Evolutionary conservation across 2,113 vertebrate genomes (phyloP).

Genomic region (Menidia beryllina): DNA sequence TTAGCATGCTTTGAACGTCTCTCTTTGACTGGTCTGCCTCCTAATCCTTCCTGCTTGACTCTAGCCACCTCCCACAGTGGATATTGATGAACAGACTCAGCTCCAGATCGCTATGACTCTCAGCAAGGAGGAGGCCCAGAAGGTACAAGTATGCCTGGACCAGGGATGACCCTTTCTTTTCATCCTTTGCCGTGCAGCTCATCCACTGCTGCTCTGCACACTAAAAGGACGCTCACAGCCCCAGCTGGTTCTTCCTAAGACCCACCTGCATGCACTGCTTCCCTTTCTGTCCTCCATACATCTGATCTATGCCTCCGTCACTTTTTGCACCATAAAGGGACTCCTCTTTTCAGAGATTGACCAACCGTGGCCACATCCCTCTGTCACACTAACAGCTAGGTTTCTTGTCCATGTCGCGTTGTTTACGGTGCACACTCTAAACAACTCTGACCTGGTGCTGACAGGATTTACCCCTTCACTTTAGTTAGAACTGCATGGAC

Average conservation of each 20-base stretch:
- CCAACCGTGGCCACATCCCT: conserved; percentile 26
- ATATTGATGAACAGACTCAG: conserved; percentile 93
- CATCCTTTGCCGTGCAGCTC: conserved; percentile 15
- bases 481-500: conserved; percentile 52
- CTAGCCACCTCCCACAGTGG: conserved; percentile 77
- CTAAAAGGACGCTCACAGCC: conserved; percentile 22
- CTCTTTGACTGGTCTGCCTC: conserved; percentile 36
- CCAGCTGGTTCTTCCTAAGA: conserved; percentile 14
- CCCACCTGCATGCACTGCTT: conserved; percentile 49
- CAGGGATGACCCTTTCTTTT: conserved; percentile 17
- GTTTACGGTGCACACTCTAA: conserved; percentile 13
- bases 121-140: conserved; percentile 91
- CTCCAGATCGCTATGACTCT: conserved; percentile 93
- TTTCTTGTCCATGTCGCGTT: conserved; percentile 34
- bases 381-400: conserved; percentile 62
- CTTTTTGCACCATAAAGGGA: conserved; percentile 23
- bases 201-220: conserved; percentile 30
- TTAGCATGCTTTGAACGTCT: conserved; percentile 6
- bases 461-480: conserved; percentile 23
- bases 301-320: conserved; percentile 14
- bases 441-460: conserved; percentile 32
- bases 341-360: conserved; percentile 44
- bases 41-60: conserved; percentile 63
- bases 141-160: conserved; percentile 83
- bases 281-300: conserved; percentile 12